These are phyloP conservation scores for Acipenser oxyrinchus DNA, from an alignment of 2,797 vertebrate genomes.

Conservation along the genomic window DNA sequence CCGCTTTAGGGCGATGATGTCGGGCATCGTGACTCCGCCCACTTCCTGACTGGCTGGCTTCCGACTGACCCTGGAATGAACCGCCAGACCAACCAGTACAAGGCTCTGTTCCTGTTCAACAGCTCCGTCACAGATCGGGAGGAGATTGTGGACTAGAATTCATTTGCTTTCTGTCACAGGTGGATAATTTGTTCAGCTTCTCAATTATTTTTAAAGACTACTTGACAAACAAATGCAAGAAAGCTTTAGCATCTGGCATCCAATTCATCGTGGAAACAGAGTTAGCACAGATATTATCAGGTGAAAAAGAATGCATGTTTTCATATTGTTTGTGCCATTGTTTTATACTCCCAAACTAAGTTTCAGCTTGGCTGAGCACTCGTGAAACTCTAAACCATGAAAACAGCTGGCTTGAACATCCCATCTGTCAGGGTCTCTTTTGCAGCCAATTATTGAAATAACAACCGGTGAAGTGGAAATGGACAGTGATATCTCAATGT, in stretches of 20 bases:
- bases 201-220: slow-evolving; percentile 34
- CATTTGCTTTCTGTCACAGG: slow-evolving; percentile 26
- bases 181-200: slow-evolving; percentile 42
- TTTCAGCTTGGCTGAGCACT: slow-evolving; percentile 60
- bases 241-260: slow-evolving; percentile 34
- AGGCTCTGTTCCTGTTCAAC: too few species aligned
- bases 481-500: slow-evolving; percentile 58
- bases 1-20: too few species aligned
- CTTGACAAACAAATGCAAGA: slow-evolving; percentile 41
- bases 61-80: too few species aligned
- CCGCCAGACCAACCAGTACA: too few species aligned
- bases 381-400: slow-evolving; percentile 61
- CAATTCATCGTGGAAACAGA: slow-evolving; percentile 25
- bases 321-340: slow-evolving; percentile 64
- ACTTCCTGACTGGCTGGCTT: too few species aligned
- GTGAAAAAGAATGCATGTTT: slow-evolving; percentile 45
- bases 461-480: slow-evolving; percentile 68
- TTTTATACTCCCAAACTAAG: slow-evolving; percentile 68
- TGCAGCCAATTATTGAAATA: slow-evolving; percentile 70
- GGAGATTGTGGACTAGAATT: too few species aligned
- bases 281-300: slow-evolving; percentile 14
- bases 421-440: slow-evolving; percentile 68
- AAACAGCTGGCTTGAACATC: slow-evolving; percentile 72
- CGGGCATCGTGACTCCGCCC: too few species aligned
- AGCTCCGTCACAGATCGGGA: too few species aligned